Evolutionary conservation across 2,888 invertebrate genomes (phyloP).

Genomic region (Cantharis rustica): DNA sequence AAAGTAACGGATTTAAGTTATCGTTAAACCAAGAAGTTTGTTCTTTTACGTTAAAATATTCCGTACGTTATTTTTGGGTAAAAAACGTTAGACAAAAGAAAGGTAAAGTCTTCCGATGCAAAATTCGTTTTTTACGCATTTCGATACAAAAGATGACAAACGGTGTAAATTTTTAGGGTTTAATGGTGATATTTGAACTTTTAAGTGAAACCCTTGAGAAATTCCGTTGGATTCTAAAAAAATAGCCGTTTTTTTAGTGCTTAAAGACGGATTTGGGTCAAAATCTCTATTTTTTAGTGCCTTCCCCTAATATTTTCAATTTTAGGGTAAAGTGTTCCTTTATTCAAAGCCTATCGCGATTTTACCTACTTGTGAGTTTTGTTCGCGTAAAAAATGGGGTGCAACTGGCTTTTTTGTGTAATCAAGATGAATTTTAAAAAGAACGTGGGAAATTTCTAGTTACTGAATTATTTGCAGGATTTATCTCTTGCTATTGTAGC

Average conservation of each 20-base stretch:
- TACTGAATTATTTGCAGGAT: background rate
- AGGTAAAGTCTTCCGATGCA: background rate
- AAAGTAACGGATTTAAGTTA: background rate
- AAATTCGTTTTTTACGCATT: conserved; percentile 30
- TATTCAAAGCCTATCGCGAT: conserved; percentile 44
- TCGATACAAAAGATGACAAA: conserved; percentile 29
- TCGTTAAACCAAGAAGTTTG: background rate
- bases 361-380: conserved; percentile 50
- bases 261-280: conserved; percentile 44
- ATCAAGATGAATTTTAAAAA: conserved; percentile 47
- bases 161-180: conserved; percentile 38
- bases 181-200: conserved; percentile 42
- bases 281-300: conserved; percentile 37
- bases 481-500: background rate
- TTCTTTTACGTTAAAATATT: background rate
- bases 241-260: conserved; percentile 44
- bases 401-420: conserved; percentile 40
- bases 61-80: background rate
- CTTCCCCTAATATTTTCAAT: conserved; percentile 46
- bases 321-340: conserved; percentile 50
- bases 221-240: conserved; percentile 48
- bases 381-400: conserved; percentile 41
- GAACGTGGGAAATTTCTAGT: conserved; percentile 1
- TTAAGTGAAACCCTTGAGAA: conserved; percentile 47
- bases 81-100: background rate